Percentiles rank a stretch among this genome's conserved stretches.
Evolutionary conservation across 2,888 invertebrate genomes (phyloP).

Genomic region (Nebria brevicollis): DNA sequence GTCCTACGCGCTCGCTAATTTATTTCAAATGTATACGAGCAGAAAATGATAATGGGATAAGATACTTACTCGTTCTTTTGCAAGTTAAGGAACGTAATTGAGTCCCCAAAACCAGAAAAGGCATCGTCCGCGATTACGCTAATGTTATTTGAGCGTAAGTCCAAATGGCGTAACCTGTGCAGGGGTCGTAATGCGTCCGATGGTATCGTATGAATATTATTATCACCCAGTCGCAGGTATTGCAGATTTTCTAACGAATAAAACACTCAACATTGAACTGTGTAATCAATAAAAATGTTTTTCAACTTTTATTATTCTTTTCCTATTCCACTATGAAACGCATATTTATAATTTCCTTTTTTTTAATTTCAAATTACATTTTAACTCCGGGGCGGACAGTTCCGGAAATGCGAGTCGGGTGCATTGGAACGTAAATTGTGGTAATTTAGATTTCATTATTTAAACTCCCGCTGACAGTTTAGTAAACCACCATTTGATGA

Average conservation of each 20-base stretch:
- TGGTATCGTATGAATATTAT: slow-evolving; percentile 86
- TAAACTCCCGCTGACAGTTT: slow-evolving; percentile 10
- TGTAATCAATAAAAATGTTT: no score
- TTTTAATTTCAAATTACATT: not conserved
- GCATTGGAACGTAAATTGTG: slow-evolving; percentile 5
- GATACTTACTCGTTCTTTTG: slow-evolving; percentile 88
- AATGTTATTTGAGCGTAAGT: slow-evolving; percentile 89
- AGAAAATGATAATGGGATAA: not conserved
- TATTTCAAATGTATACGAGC: not conserved
- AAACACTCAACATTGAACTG: not conserved
- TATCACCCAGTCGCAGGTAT: slow-evolving; percentile 88
- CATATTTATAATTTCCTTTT: not conserved
- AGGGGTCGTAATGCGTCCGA: slow-evolving; percentile 84
- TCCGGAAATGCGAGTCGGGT: not conserved
- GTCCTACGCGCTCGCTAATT: not conserved
- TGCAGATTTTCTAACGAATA: slow-evolving; percentile 81
- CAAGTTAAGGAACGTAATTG: slow-evolving; percentile 90
- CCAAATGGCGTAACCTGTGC: slow-evolving; percentile 87
- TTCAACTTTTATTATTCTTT: not conserved
- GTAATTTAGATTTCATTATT: slow-evolving; percentile 19
- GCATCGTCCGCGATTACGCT: slow-evolving; percentile 85
- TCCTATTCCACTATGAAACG: not conserved
- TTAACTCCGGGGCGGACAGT: not conserved
- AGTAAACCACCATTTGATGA: not conserved
- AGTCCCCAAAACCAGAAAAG: slow-evolving; percentile 88